Evolutionary conservation across 2,113 vertebrate species (phyloP).

Genomic region (Diglossa brunneiventris): DNA sequence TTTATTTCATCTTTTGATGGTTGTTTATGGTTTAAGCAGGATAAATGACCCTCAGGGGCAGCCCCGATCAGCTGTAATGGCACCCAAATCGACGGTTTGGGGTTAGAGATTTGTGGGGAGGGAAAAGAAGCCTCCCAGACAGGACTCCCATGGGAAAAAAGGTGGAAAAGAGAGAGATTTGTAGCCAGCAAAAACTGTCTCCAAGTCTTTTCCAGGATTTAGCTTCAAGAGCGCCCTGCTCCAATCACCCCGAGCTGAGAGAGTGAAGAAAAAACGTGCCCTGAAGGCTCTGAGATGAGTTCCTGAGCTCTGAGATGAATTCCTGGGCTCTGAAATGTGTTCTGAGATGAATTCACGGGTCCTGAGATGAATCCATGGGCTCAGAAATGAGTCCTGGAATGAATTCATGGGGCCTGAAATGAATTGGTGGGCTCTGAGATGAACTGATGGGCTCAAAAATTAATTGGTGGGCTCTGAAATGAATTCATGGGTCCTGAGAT

Average conservation of each 20-base stretch:
- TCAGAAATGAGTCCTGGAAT: not conserved
- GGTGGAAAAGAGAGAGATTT: not conserved
- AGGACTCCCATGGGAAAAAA: not conserved
- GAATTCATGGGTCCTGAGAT: rapidly evolving
- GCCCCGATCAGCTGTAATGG: not conserved
- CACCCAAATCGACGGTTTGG: not conserved
- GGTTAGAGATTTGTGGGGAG: not conserved
- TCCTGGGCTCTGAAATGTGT: not conserved
- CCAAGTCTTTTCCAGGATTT: not conserved
- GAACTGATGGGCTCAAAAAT: not conserved
- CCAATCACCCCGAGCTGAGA: not conserved
- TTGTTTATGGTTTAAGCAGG: not conserved
- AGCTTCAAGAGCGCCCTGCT: not conserved
- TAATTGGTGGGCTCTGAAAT: not conserved
- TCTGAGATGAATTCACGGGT: not conserved
- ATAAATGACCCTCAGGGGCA: not conserved
- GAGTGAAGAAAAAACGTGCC: rapidly evolving
- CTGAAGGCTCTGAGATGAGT: not conserved
- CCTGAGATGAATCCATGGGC: not conserved
- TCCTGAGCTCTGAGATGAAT: not conserved
- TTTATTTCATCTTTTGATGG: not conserved
- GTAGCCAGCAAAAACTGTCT: not conserved
- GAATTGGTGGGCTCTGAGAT: not conserved
- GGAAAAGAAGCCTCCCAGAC: not conserved
- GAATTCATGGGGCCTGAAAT: not conserved